These are phyloP conservation scores for Scomber colias DNA, from an alignment of 2,113 vertebrate genomes.

Conservation along the genomic window DNA sequence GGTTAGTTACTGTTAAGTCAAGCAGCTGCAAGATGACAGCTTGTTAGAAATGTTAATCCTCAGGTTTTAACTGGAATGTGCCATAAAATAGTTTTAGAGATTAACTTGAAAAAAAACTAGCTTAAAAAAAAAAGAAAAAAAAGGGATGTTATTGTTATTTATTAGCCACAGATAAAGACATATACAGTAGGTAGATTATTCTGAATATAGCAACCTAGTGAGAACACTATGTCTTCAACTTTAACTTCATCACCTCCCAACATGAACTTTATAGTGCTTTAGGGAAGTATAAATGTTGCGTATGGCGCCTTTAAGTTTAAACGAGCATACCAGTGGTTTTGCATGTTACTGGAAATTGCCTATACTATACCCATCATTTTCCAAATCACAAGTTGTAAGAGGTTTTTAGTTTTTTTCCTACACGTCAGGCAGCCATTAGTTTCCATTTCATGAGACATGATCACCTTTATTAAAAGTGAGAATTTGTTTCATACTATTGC, in stretches of 20 bases:
- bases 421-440: too few relatives aligned
- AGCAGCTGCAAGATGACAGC: neutral
- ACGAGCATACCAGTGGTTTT: neutral
- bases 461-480: too few relatives aligned
- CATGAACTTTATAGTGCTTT: neutral
- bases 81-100: neutral
- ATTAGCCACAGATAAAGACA: neutral
- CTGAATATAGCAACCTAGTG: neutral
- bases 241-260: neutral
- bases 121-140: constrained; percentile 1
- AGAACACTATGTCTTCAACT: constrained; percentile 9
- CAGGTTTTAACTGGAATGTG: constrained; percentile 23
- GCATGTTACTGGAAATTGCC: neutral
- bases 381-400: too few relatives aligned
- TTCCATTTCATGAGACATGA: too few relatives aligned
- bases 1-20: neutral
- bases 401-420: too few relatives aligned
- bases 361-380: too few relatives aligned
- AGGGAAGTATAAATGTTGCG: constrained; percentile 5
- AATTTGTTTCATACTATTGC: too few relatives aligned
- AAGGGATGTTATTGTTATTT: constrained; percentile 1
- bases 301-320: constrained; percentile 2
- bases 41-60: constrained; percentile 26
- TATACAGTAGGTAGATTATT: neutral
- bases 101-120: too few relatives aligned